Percentiles rank a stretch among this genome's conserved stretches.
Conservation (phyloP, 2,113 vertebrate genomes). For the Hypomesus transpacificus region DNA sequence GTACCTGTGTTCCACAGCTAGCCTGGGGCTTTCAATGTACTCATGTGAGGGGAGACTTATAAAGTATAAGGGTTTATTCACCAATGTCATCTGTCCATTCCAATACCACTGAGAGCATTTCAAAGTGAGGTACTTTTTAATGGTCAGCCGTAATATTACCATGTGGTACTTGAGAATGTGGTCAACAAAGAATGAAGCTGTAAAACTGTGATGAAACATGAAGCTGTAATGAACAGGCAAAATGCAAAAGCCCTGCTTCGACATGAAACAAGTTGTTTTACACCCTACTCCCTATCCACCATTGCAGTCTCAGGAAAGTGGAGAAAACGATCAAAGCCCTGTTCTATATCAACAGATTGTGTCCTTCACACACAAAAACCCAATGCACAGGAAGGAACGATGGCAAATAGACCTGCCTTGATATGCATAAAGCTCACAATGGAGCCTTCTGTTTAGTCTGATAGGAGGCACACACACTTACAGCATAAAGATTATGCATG, state of each 20-base stretch:
- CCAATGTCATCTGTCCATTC: constrained; percentile 55
- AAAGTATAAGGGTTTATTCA: constrained; percentile 60
- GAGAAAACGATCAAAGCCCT: neutral
- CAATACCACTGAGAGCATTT: constrained; percentile 42
- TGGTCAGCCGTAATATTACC: constrained; percentile 31
- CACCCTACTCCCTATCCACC: too few relatives aligned
- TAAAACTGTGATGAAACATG: constrained; percentile 8
- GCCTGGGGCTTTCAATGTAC: constrained; percentile 51
- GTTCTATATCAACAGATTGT: neutral
- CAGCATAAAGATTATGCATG: constrained; percentile 1
- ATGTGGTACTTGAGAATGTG: constrained; percentile 25
- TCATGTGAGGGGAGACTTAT: constrained; percentile 56
- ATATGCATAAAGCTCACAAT: constrained; percentile 10
- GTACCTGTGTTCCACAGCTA: constrained; percentile 58
- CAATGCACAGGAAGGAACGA: neutral
- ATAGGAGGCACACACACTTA: constrained; percentile 4
- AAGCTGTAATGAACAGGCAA: neutral
- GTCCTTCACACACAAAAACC: neutral
- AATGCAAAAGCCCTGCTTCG: neutral
- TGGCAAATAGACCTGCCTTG: constrained; percentile 7
- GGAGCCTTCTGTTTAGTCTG: constrained; percentile 7
- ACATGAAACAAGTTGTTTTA: too few relatives aligned
- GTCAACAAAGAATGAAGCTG: constrained; percentile 36
- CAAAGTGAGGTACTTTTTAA: constrained; percentile 48
- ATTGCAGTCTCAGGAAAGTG: too few relatives aligned